Conservation (phyloP, 1,140 invertebrate genomes). For the Ruditapes philippinarum region DNA sequence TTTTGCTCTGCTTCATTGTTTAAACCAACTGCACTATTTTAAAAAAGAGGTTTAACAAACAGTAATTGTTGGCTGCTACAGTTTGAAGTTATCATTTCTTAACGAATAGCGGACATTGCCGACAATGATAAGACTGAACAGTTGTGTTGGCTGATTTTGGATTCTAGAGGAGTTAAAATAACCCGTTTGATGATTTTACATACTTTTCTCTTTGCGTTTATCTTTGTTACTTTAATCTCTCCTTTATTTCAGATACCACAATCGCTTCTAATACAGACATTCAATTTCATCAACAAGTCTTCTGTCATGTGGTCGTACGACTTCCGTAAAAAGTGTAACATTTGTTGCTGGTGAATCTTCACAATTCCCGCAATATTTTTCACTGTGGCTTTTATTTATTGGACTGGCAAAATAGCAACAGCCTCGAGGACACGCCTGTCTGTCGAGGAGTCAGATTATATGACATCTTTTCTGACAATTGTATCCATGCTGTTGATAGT, state of each 20-base stretch:
- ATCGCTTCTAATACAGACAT: not conserved
- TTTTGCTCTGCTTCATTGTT: too few species aligned
- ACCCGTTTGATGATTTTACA: too few species aligned
- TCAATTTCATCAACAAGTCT: not conserved
- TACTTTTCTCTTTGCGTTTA: too few species aligned
- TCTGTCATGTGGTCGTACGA: not conserved
- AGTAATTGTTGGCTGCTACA: too few species aligned
- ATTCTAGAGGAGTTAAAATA: too few species aligned
- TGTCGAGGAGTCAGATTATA: not conserved
- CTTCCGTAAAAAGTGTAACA: not conserved
- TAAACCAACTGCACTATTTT: too few species aligned
- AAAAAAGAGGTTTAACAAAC: too few species aligned
- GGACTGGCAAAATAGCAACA: not conserved
- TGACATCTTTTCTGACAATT: not conserved
- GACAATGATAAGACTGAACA: too few species aligned
- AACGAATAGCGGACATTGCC: too few species aligned
- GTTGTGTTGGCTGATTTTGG: too few species aligned
- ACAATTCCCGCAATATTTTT: not conserved
- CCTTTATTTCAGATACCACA: not conserved
- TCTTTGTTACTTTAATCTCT: too few species aligned
- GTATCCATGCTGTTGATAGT: not conserved
- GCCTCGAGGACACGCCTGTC: not conserved
- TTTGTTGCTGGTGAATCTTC: not conserved
- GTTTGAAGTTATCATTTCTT: too few species aligned
- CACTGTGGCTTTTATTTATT: not conserved